Conservation (phyloP, 1,140 invertebrate genomes). For the Calosoma granatense region DNA sequence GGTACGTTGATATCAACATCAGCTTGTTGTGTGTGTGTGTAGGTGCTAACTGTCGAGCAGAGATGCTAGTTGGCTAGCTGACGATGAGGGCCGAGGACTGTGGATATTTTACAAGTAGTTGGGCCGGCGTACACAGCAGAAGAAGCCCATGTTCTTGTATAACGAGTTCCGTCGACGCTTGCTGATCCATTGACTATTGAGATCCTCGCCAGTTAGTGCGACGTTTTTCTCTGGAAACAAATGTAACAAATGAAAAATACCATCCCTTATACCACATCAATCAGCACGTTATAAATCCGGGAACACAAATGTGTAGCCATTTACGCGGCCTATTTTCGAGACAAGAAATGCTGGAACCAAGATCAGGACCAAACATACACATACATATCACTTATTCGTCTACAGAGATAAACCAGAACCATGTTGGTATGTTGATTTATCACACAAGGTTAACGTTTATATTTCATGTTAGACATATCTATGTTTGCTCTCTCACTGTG, state of each 20-base stretch:
- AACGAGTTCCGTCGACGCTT: slow-evolving; percentile 47
- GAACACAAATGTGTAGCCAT: background rate
- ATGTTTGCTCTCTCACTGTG: too few species aligned
- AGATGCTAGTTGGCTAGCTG: too few species aligned
- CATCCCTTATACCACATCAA: background rate
- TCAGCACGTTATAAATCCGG: background rate
- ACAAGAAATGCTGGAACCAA: slow-evolving; percentile 14
- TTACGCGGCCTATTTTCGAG: slow-evolving; percentile 11
- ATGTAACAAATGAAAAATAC: slow-evolving; percentile 35
- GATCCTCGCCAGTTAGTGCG: slow-evolving; percentile 41
- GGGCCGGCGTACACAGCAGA: slow-evolving; percentile 51
- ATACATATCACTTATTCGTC: too few species aligned
- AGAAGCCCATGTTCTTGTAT: slow-evolving; percentile 54
- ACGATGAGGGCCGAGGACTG: too few species aligned
- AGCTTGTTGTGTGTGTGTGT: too few species aligned
- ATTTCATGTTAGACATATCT: too few species aligned
- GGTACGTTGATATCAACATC: too few species aligned
- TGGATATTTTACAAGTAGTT: slow-evolving; percentile 48
- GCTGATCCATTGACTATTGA: slow-evolving; percentile 46
- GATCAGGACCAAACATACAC: too few species aligned
- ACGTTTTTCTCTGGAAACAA: slow-evolving; percentile 29
- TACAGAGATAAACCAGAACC: too few species aligned
- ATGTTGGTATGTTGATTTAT: too few species aligned
- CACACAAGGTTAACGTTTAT: too few species aligned
- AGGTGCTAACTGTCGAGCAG: too few species aligned